phyloP scores from a whole-genome alignment of 2,797 vertebrate species.

The Vultur gryphus region DNA sequence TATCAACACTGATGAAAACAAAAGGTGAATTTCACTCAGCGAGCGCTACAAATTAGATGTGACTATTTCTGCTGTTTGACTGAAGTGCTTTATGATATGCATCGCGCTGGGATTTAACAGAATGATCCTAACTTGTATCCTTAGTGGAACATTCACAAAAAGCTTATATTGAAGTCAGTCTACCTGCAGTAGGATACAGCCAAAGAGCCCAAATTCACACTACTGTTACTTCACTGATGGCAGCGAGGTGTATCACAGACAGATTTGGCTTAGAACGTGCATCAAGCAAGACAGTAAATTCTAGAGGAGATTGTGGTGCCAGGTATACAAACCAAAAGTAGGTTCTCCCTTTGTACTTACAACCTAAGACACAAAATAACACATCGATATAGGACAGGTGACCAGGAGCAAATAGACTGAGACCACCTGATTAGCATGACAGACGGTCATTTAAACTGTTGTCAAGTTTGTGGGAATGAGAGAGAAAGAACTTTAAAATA shows the following conservation, averaged over 20 bases:
- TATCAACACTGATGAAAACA: neutral
- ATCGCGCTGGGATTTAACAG: neutral
- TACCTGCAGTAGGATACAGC: neutral
- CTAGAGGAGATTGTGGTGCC: neutral
- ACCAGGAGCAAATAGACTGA: neutral
- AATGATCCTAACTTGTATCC: neutral
- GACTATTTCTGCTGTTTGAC: neutral
- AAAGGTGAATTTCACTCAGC: neutral
- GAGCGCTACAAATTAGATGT: neutral
- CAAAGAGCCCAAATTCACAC: neutral
- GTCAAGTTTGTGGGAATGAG: neutral
- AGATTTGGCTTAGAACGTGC: neutral
- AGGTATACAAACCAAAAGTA: neutral
- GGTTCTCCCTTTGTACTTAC: neutral
- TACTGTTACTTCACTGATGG: neutral
- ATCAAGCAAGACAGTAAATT: neutral
- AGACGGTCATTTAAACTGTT: neutral
- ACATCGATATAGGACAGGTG: neutral
- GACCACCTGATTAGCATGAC: neutral
- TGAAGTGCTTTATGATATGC: neutral
- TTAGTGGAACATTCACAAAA: neutral
- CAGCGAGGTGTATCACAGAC: neutral
- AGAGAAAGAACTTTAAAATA: neutral
- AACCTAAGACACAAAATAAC: neutral
- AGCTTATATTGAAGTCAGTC: neutral